Evolutionary conservation across 2,797 vertebrate genomes (phyloP).

Genomic region (Xenopus petersii): DNA sequence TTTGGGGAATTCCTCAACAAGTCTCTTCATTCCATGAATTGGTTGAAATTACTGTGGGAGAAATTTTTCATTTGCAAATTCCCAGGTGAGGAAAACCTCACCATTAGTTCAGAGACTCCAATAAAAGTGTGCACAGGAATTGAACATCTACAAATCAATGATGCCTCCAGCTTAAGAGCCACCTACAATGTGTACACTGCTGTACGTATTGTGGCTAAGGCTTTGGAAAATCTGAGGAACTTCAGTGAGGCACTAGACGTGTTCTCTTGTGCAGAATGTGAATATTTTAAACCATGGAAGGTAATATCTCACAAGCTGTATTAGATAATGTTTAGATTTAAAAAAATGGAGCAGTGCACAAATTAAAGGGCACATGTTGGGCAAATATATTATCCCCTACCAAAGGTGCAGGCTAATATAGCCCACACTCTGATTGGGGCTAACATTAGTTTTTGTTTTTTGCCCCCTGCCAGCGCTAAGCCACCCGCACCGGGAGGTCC

Average conservation of each 20-base stretch:
- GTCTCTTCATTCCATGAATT: background rate
- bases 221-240: slow-evolving; percentile 4
- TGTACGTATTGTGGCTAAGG: slow-evolving; percentile 3
- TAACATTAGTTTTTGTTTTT: too few relatives aligned
- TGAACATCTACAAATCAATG: background rate
- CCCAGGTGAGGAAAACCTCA: background rate
- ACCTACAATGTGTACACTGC: slow-evolving; percentile 26
- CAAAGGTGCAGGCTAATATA: too few relatives aligned
- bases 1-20: slow-evolving; percentile 18
- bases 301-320: slow-evolving; percentile 1
- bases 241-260: background rate
- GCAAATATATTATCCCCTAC: too few relatives aligned
- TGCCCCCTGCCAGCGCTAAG: too few relatives aligned
- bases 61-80: background rate
- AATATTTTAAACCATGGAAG: slow-evolving; percentile 13
- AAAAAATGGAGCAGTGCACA: too few relatives aligned
- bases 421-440: too few relatives aligned
- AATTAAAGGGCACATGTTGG: too few relatives aligned
- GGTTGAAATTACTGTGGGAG: slow-evolving; percentile 8
- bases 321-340: too few relatives aligned
- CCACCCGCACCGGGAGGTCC: too few relatives aligned
- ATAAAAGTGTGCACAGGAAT: background rate
- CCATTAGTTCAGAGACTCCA: background rate
- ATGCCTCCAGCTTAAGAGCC: slow-evolving; percentile 14
- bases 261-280: background rate